Conservation (phyloP, 2,113 vertebrate genomes). For the Rattus rattus region DNA sequence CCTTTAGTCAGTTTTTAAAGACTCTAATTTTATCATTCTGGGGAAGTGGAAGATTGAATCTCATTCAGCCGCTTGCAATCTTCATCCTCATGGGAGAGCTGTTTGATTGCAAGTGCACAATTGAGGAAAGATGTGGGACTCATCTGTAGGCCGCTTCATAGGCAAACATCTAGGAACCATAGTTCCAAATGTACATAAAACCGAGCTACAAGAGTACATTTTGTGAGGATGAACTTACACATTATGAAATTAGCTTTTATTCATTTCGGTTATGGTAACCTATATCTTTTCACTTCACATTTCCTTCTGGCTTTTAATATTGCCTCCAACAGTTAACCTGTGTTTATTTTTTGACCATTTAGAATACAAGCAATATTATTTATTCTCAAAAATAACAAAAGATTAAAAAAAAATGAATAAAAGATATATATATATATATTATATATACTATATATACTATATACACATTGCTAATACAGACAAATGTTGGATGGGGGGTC, state of each 20-base stretch:
- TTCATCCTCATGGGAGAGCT: constrained; percentile 19
- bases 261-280: not conserved
- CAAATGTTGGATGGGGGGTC: too few relatives aligned
- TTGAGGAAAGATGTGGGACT: not conserved
- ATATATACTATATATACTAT: not conserved
- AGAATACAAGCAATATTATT: not conserved
- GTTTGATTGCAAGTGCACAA: constrained; percentile 50
- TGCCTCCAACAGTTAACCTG: not conserved
- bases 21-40: constrained; percentile 34
- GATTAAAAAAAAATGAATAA: not conserved
- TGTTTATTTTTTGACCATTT: not conserved
- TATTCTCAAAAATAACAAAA: not conserved
- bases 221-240: not conserved
- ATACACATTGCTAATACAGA: too few relatives aligned
- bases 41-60: constrained; percentile 22
- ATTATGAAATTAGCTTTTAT: not conserved
- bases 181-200: not conserved
- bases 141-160: not conserved
- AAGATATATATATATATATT: not conserved
- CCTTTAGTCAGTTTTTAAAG: constrained; percentile 17
- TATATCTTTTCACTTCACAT: not conserved
- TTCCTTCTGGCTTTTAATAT: not conserved
- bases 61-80: constrained; percentile 7
- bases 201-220: not conserved
- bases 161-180: not conserved